Evolutionary conservation across 2,113 vertebrate genomes (phyloP).

Genomic region (Nycticebus coucang): DNA sequence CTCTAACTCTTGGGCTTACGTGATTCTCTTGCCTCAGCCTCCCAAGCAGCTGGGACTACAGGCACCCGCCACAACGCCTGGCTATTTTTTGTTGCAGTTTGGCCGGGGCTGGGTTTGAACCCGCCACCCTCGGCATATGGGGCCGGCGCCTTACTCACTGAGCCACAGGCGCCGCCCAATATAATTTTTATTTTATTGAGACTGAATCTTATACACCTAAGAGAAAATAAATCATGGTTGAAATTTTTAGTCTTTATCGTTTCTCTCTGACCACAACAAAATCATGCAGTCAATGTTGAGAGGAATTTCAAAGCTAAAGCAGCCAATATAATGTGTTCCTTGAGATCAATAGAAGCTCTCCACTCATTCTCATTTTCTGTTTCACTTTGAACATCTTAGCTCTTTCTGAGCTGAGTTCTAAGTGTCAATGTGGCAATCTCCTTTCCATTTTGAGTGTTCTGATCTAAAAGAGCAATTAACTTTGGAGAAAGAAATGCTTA

Average conservation of each 20-base stretch:
- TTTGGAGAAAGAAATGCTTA: neutral
- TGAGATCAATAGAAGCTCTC: slow-evolving; percentile 6
- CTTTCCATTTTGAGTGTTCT: slow-evolving; percentile 27
- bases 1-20: no score
- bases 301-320: slow-evolving; percentile 19
- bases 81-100: no score
- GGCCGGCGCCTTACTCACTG: no score
- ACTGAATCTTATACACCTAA: neutral
- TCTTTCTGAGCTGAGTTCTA: neutral
- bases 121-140: no score
- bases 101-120: no score
- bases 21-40: no score
- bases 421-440: slow-evolving; percentile 2
- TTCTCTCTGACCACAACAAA: slow-evolving; percentile 28
- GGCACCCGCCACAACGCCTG: no score
- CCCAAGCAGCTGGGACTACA: no score
- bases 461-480: neutral
- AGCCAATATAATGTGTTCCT: neutral
- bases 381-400: slow-evolving; percentile 19
- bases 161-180: no score
- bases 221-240: neutral
- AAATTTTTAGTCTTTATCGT: neutral
- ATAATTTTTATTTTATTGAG: neutral
- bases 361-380: neutral
- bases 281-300: slow-evolving; percentile 28